phyloP scores from a whole-genome alignment of 2,113 vertebrate species.

The Zosterops pallidus region DNA sequence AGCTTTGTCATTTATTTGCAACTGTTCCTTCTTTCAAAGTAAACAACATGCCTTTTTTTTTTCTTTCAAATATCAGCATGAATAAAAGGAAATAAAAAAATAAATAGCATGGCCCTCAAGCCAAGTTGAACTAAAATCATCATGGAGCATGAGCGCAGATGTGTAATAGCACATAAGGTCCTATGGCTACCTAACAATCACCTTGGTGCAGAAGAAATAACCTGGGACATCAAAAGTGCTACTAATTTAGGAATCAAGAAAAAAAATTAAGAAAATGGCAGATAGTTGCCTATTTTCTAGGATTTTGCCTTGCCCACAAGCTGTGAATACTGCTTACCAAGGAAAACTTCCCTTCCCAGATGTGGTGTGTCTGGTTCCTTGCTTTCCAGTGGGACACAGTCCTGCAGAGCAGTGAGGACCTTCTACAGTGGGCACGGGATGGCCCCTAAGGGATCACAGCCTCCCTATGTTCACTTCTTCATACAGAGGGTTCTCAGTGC shows the following conservation, averaged over 20 bases:
- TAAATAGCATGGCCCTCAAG: background rate
- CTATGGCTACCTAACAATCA: background rate
- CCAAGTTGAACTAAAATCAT: background rate
- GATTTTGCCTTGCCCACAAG: background rate
- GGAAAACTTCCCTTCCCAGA: background rate
- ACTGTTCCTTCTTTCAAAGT: background rate
- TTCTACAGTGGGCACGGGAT: background rate
- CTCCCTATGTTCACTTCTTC: background rate
- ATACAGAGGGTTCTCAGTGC: background rate
- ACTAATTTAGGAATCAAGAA: background rate
- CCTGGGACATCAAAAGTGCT: background rate
- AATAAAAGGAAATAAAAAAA: background rate
- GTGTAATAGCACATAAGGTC: background rate
- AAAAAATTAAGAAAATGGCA: background rate
- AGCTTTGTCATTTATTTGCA: background rate
- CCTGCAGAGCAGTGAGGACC: background rate
- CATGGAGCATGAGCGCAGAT: background rate
- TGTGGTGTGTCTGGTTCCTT: background rate
- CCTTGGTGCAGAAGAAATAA: background rate
- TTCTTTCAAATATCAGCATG: background rate
- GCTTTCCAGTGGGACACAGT: background rate
- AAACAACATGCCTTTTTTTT: background rate
- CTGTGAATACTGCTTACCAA: background rate
- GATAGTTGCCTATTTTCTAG: background rate
- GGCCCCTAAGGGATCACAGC: accelerated